Evolutionary conservation across 2,888 invertebrate genomes (phyloP), one percentile per base, ranked within the genome.

Genomic region (Habrosyne pyritoides): DNA sequence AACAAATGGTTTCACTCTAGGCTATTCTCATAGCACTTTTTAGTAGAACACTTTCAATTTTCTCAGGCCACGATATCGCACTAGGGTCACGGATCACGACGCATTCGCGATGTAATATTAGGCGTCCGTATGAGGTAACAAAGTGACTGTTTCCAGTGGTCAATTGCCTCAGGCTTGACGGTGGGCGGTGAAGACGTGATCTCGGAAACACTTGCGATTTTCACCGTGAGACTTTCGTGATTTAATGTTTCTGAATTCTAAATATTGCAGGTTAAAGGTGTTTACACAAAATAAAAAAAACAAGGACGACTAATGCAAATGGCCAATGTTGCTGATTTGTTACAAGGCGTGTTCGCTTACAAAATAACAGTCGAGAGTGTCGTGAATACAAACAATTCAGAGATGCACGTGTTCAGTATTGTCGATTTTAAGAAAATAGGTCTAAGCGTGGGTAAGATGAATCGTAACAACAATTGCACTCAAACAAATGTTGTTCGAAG

Each of bases 301-400:
- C 63, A 67, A 74, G 73, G 71, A 74, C 71, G 64, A 66, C 69
- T 64, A 71, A 81, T 79, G 81, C 64, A 75, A 81, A 85, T 79
- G 59, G 59, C 69, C 73, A 81, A 79, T 78, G 82, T 73, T 72
- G 75, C 57, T 73, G 75, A 77, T 79, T 78, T 75, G 80, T 78
- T 81, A 80, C 81, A 79, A 79, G 77, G 71, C 71, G 66, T 67
- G 78, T 76, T 42, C 42, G 42, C 42, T 86, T 85, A 82, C 84
- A 86, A 85, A 88, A 84, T 74, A 69, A 18, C 69, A 71, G 57
- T 55, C 56, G 69, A 66, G 67, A 67, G 67, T 72, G 77, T 72
- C 70, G 63, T 71, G 86, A 84, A 88, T 86, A 83, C 80, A 77
- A 84, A 87, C 83, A 68, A 69, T 63, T 65, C 64, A 66, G 66